These are phyloP conservation scores for Microhierax caerulescens DNA, from an alignment of 2,797 vertebrate species.

Conservation along the genomic window DNA sequence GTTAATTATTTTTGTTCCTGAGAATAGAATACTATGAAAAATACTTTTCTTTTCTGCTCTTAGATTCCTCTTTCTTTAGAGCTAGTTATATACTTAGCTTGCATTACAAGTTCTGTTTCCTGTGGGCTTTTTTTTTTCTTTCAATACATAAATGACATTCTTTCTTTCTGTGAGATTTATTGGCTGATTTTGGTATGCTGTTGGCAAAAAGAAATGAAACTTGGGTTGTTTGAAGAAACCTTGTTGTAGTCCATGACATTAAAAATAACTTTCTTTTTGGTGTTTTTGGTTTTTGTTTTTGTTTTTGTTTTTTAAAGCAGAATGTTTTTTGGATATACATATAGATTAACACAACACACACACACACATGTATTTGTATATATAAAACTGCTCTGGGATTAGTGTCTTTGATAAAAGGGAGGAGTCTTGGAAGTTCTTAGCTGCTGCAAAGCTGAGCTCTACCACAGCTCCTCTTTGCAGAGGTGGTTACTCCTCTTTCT, in stretches of 20 bases:
- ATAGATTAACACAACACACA: too few relatives aligned
- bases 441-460: background rate
- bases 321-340: accelerated
- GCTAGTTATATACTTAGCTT: background rate
- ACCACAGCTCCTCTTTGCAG: background rate
- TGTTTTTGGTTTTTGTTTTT: background rate
- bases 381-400: background rate
- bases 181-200: background rate
- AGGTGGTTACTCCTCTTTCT: background rate
- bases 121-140: accelerated
- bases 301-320: background rate
- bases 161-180: background rate
- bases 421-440: background rate
- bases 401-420: background rate
- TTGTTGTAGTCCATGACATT: background rate
- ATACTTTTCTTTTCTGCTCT: background rate
- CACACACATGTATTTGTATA: accelerated
- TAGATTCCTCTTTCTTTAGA: background rate
- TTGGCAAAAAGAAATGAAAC: background rate
- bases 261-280: background rate
- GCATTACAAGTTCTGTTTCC: background rate
- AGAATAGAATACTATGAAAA: background rate
- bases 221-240: background rate
- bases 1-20: background rate
- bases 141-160: background rate